Conservation (phyloP, 1,140 invertebrate species). For the Drosophila paulistorum region DNA sequence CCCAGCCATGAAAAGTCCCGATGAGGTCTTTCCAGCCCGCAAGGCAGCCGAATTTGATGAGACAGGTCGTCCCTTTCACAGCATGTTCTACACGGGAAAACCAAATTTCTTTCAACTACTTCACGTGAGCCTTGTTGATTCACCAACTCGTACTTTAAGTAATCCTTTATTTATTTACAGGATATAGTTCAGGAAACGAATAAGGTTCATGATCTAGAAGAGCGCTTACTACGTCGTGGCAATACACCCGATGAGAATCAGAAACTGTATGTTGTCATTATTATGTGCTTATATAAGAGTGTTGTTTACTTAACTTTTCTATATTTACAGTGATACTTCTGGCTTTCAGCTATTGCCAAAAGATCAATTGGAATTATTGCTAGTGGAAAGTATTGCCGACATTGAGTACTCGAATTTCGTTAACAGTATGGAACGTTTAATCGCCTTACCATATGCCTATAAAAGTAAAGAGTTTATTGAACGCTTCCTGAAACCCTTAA, state of each 20-base stretch:
- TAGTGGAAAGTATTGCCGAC: constrained; percentile 90
- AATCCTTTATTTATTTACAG: constrained; percentile 74
- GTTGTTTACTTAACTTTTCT: background rate
- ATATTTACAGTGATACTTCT: constrained; percentile 83
- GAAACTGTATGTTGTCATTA: constrained; percentile 84
- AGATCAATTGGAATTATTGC: constrained; percentile 86
- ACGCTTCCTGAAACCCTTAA: constrained; percentile 86
- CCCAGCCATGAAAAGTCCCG: constrained; percentile 93
- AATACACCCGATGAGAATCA: constrained; percentile 85
- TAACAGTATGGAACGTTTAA: constrained; percentile 88
- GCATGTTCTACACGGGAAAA: constrained; percentile 94
- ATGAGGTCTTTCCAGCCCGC: constrained; percentile 91
- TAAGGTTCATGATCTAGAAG: constrained; percentile 88
- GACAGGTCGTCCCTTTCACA: constrained; percentile 93
- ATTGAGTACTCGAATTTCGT: constrained; percentile 90
- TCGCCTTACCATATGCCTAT: constrained; percentile 88
- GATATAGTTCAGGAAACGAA: constrained; percentile 87
- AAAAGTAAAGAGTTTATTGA: constrained; percentile 88
- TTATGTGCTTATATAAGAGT: no score
- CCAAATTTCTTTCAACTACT: constrained; percentile 93
- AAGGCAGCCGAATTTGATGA: constrained; percentile 96
- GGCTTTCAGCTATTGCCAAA: constrained; percentile 88
- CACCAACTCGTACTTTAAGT: background rate
- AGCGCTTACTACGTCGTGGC: constrained; percentile 86
- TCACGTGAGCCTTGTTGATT: constrained; percentile 86